Conservation (phyloP, 2,113 vertebrate genomes). For the Clarias gariepinus region DNA sequence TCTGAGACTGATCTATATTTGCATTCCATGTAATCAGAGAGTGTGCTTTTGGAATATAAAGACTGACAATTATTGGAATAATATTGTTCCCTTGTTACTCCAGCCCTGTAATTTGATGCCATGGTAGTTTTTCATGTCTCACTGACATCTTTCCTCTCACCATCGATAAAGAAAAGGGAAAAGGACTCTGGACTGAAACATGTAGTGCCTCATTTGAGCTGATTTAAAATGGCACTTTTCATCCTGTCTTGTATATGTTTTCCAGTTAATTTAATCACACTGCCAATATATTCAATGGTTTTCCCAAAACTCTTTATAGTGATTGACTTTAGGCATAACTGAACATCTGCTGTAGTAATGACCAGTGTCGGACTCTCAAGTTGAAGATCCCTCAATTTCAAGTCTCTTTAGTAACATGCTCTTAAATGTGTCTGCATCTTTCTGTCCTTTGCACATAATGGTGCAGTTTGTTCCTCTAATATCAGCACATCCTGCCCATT, state of each 20-base stretch:
- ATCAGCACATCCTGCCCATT: background rate
- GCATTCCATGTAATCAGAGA: slow-evolving; percentile 53
- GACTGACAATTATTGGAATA: slow-evolving; percentile 62
- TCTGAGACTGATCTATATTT: slow-evolving; percentile 54
- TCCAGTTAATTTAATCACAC: slow-evolving; percentile 14
- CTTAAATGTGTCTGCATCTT: slow-evolving; percentile 26
- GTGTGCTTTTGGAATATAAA: slow-evolving; percentile 66
- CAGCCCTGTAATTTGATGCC: slow-evolving; percentile 68
- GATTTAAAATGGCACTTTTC: slow-evolving; percentile 49
- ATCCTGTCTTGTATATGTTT: background rate
- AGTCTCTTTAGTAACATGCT: slow-evolving; percentile 12
- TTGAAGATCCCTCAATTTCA: slow-evolving; percentile 30
- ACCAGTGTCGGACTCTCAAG: slow-evolving; percentile 33
- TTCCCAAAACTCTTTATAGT: background rate
- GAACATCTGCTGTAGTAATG: slow-evolving; percentile 41
- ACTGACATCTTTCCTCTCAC: slow-evolving; percentile 44
- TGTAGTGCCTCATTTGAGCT: slow-evolving; percentile 51
- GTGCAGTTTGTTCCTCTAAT: slow-evolving; percentile 24
- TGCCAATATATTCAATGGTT: background rate
- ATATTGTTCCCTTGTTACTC: slow-evolving; percentile 45
- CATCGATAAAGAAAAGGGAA: slow-evolving; percentile 29
- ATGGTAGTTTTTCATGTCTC: slow-evolving; percentile 64
- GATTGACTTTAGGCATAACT: slow-evolving; percentile 6
- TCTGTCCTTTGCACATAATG: slow-evolving; percentile 11
- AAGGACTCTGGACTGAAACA: too few species aligned